Evolutionary conservation across 2,113 vertebrate genomes (phyloP).

Genomic region (Cephalopholis sonnerati): DNA sequence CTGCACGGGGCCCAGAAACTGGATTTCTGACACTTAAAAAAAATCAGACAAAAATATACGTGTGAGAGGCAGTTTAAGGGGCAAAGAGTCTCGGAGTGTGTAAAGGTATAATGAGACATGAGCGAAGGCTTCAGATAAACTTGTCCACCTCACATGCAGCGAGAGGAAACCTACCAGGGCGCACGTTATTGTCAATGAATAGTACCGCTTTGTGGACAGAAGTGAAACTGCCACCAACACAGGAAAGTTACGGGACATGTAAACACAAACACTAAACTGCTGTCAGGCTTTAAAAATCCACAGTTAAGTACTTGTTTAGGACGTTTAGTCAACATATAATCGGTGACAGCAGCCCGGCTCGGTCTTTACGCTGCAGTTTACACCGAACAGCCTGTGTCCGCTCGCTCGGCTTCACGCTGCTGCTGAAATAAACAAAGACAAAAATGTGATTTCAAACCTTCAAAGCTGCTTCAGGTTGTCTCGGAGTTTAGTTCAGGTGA

Average conservation of each 20-base stretch:
- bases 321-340: not conserved
- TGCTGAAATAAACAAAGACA: slow-evolving; percentile 38
- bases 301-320: not conserved
- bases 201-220: slow-evolving; percentile 90
- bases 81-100: not conserved
- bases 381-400: slow-evolving; percentile 25
- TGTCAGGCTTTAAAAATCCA: not conserved
- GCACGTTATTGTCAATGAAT: slow-evolving; percentile 78
- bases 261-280: slow-evolving; percentile 40
- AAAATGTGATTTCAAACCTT: slow-evolving; percentile 18
- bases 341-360: slow-evolving; percentile 21
- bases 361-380: not conserved
- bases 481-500: not conserved
- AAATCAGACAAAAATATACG: not conserved
- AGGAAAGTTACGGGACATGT: slow-evolving; percentile 72
- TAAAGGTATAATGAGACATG: slow-evolving; percentile 33
- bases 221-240: slow-evolving; percentile 73
- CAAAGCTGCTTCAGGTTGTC: fast-evolving
- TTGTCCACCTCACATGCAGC: slow-evolving; percentile 49
- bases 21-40: not conserved
- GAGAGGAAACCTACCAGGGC: slow-evolving; percentile 46
- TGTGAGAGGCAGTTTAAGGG: not conserved
- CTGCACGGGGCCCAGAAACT: slow-evolving; percentile 51
- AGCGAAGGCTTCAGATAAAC: slow-evolving; percentile 60
- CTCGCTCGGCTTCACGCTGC: slow-evolving; percentile 27